phyloP scores from a whole-genome alignment of 2,888 invertebrate species.

The Pollenia amentaria region DNA sequence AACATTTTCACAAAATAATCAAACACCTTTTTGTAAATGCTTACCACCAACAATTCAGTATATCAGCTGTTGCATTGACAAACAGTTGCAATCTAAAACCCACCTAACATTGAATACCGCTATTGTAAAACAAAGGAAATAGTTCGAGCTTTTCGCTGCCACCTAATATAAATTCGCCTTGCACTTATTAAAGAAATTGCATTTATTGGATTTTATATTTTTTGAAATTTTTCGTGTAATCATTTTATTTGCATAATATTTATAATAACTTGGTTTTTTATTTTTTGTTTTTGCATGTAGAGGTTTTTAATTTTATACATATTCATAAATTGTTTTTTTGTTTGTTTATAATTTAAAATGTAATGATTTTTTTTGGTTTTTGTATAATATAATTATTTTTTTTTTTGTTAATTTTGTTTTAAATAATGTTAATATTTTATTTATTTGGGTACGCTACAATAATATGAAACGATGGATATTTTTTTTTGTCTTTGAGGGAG shows the following conservation, averaged over 20 bases:
- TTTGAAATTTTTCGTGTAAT: constrained; percentile 72
- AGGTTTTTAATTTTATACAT: constrained; percentile 63
- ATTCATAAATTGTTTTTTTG: constrained; percentile 61
- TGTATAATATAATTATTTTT: constrained; percentile 41
- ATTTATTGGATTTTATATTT: not conserved
- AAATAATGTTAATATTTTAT: constrained; percentile 46
- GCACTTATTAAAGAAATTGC: constrained; percentile 4
- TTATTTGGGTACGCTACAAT: constrained; percentile 58
- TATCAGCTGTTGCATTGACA: too few relatives aligned
- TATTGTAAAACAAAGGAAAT: too few relatives aligned
- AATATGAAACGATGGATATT: constrained; percentile 67
- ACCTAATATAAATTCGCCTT: not conserved
- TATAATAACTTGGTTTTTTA: constrained; percentile 66
- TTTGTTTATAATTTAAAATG: constrained; percentile 66
- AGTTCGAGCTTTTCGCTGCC: too few relatives aligned
- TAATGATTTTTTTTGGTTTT: constrained; percentile 55
- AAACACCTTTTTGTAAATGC: too few relatives aligned
- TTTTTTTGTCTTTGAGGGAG: constrained; percentile 46
- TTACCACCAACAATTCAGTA: too few relatives aligned
- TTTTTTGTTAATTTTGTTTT: constrained; percentile 44
- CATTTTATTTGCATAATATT: constrained; percentile 74
- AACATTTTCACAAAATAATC: too few relatives aligned
- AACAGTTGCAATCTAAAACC: too few relatives aligned
- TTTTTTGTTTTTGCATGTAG: constrained; percentile 59
- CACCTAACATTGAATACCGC: too few relatives aligned